Evolutionary conservation across 37 sponge, comb jelly and placozoan genomes (phyloP).

Genomic region (Bolinopsis microptera): DNA sequence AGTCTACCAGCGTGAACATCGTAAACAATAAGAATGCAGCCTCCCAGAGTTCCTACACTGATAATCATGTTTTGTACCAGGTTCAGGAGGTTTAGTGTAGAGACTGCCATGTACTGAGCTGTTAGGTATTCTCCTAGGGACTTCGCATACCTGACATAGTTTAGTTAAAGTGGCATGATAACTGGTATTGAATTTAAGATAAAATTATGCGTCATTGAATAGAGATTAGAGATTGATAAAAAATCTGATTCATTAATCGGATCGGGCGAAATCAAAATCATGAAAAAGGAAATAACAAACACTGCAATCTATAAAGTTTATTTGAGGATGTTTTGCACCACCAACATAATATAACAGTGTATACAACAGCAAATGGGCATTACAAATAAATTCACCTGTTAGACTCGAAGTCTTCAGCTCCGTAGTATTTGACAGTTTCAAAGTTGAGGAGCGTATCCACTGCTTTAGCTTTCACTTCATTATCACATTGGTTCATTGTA

Average conservation of each 20-base stretch:
- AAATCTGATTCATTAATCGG: too few relatives aligned
- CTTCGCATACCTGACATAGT: background rate
- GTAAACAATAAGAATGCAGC: slow-evolving; percentile 73
- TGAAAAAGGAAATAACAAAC: too few relatives aligned
- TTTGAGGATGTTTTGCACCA: too few relatives aligned
- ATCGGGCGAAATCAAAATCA: too few relatives aligned
- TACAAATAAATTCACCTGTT: too few relatives aligned
- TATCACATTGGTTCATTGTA: slow-evolving; percentile 91
- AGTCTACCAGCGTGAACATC: slow-evolving; percentile 37
- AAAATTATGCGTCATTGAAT: too few relatives aligned
- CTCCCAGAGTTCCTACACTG: slow-evolving; percentile 78
- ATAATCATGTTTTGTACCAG: slow-evolving; percentile 85
- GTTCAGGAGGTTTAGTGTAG: slow-evolving; percentile 78
- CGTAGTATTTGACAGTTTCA: slow-evolving; percentile 99
- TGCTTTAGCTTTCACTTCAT: slow-evolving; percentile 79
- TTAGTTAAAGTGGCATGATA: background rate
- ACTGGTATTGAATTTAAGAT: too few relatives aligned
- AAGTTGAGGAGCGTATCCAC: slow-evolving; percentile 98
- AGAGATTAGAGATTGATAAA: too few relatives aligned
- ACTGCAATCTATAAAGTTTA: too few relatives aligned
- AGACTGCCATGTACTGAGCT: slow-evolving; percentile 80
- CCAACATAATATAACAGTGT: too few relatives aligned
- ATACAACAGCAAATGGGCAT: too few relatives aligned
- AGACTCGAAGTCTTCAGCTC: slow-evolving; percentile 86
- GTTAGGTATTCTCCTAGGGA: slow-evolving; percentile 65